Evolutionary conservation across 1,140 invertebrate genomes (phyloP).

Genomic region (Leguminivora glycinivorella): DNA sequence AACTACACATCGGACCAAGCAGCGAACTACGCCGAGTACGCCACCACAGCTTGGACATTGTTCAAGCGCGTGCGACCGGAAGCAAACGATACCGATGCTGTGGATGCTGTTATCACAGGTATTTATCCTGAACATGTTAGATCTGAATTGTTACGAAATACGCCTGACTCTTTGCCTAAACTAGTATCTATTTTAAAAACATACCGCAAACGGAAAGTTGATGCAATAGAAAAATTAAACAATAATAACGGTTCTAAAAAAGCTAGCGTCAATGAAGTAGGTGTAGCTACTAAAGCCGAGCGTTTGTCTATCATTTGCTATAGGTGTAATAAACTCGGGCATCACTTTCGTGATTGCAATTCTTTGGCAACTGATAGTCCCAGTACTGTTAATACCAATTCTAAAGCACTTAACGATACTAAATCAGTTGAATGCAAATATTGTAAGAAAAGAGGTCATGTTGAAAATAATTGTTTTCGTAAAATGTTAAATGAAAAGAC

Average conservation of each 20-base stretch:
- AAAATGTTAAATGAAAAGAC: conserved; percentile 35
- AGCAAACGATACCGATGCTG: conserved; percentile 35
- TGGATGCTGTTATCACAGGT: conserved; percentile 42
- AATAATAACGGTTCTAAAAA: too few species aligned
- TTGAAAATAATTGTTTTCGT: conserved; percentile 40
- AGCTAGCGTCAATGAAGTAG: too few species aligned
- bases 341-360: conserved; percentile 28
- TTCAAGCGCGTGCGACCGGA: conserved; percentile 39
- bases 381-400: background rate
- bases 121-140: conserved; percentile 42
- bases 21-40: conserved; percentile 40
- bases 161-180: conserved; percentile 36
- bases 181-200: too few species aligned
- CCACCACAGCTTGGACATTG: conserved; percentile 38
- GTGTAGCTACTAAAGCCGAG: too few species aligned
- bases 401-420: background rate
- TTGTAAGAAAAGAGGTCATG: conserved; percentile 35
- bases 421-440: conserved; percentile 39
- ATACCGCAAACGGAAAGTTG: too few species aligned
- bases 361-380: background rate
- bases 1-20: conserved; percentile 42
- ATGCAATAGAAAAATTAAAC: too few species aligned
- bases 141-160: conserved; percentile 41
- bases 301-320: too few species aligned
- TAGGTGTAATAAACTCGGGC: conserved; percentile 38